Base-by-base conservation (phyloP, 2,888 invertebrate species). In the Spodoptera exigua region DNA sequence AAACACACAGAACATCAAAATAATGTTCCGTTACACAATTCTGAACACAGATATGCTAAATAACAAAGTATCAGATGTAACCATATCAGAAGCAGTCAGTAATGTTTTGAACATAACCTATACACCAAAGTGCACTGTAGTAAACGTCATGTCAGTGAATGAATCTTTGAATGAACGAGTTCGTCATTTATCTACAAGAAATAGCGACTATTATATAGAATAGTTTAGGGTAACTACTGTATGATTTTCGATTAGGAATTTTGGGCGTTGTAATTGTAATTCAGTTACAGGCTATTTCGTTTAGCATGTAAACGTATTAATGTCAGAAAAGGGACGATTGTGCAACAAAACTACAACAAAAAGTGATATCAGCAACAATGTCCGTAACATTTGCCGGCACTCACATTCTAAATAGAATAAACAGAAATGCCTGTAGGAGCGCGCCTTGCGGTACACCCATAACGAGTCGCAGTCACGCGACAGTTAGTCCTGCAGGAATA, bases 401-500 rank as follows among this genome's bases (percentile, higher is more conserved):
- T 76, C 75, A 74, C 77, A 71, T 79, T 80, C 74, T 67, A 83
- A 85, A 86, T 83, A 84, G 80, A 87, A 86, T 86, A 86, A 88
- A 87, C 83, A 85, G 81, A 77, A 82, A 74, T 71, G 81, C 78
- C 74, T 75, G 80, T 80, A 83, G 83, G 79, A 86, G 78, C 79
- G 84, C 81, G 84, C 84, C 86, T 88, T 86, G 86, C 80, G 88
- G 89, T 85, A 81, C 81, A 78, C 82, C 84, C 81, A 80, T 86
- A 89, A 90, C 90, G 88, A 87, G 85, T 82, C 77, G 77, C 73
- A 88, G 89, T 91, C 91, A 92, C 91, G 92, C 92, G 89, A 92
- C 88, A 85, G 84, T 89, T 87, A 86, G 85, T 91, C 89, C 91
- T 90, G 85, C 76, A 87, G 89, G 89, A 91, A 92, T 93, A 91